Conservation (phyloP, 2,797 vertebrate genomes). For the Caiman crocodilus region DNA sequence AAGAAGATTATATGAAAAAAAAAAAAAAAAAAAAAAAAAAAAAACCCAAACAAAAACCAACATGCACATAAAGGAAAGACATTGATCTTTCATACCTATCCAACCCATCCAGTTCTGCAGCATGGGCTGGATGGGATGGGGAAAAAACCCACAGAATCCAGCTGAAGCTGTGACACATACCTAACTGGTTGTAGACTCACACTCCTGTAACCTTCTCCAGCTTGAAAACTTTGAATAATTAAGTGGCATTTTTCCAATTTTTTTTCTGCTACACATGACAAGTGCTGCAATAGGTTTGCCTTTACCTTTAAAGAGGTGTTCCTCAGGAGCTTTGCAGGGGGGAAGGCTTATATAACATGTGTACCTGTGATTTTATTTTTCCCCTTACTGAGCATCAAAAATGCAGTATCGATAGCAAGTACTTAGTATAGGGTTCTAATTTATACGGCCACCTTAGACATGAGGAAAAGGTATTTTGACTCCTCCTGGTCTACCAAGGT, state of each 20-base stretch:
- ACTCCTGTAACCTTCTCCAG: constrained; percentile 50
- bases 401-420: background rate
- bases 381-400: background rate
- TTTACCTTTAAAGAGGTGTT: background rate
- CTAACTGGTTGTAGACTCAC: constrained; percentile 4
- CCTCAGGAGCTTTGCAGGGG: no score
- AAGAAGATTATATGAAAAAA: background rate
- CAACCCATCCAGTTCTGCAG: background rate
- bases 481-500: constrained; percentile 58
- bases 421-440: constrained; percentile 22
- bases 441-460: constrained; percentile 36
- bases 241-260: constrained; percentile 33
- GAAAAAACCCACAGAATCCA: background rate
- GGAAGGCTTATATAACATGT: background rate
- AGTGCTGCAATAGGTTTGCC: background rate
- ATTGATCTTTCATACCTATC: background rate
- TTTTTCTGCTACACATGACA: background rate
- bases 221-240: constrained; percentile 68
- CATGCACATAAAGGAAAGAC: background rate
- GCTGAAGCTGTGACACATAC: background rate
- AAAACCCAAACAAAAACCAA: background rate
- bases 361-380: background rate
- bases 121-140: background rate
- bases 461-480: constrained; percentile 25
- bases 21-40: no score